phyloP scores from a whole-genome alignment of 2,888 invertebrate genomes.

The Elgonia sp. region DNA sequence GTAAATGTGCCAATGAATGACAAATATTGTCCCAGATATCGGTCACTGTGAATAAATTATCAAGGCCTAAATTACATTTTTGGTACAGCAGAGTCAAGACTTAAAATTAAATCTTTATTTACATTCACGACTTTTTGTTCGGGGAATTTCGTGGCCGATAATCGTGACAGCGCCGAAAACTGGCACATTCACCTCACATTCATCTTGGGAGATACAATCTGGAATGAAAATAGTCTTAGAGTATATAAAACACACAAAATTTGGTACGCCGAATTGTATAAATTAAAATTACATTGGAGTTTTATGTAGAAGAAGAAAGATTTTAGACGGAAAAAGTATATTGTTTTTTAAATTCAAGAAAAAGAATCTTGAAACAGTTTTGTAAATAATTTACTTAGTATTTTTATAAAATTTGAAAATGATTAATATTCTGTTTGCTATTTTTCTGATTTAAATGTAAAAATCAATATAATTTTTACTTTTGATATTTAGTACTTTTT shows the following conservation, averaged over 20 bases:
- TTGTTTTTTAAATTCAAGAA: too few relatives aligned
- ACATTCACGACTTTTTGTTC: constrained; percentile 42
- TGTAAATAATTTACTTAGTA: too few relatives aligned
- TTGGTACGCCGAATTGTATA: not conserved
- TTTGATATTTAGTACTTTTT: too few relatives aligned
- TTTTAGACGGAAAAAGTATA: too few relatives aligned
- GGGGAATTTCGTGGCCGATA: constrained; percentile 15
- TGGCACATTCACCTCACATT: constrained; percentile 51
- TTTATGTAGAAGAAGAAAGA: too few relatives aligned
- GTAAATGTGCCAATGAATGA: constrained; percentile 36
- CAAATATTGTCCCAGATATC: constrained; percentile 29
- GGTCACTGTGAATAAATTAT: constrained; percentile 35
- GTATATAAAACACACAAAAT: not conserved
- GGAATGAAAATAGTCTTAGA: not conserved
- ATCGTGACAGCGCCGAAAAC: constrained; percentile 41
- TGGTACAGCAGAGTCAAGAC: constrained; percentile 35
- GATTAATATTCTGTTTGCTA: too few relatives aligned
- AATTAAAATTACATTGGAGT: too few relatives aligned
- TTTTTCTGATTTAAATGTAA: too few relatives aligned
- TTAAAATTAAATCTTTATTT: constrained; percentile 60
- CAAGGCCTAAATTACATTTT: constrained; percentile 60
- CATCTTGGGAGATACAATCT: constrained; percentile 41
- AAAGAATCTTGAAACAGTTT: too few relatives aligned
- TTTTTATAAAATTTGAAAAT: too few relatives aligned
- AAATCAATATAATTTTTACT: too few relatives aligned